Percentiles rank a stretch among this genome's conserved stretches.
Conservation (phyloP, 1,140 invertebrate genomes). For the Muscidifurax raptorellus region DNA sequence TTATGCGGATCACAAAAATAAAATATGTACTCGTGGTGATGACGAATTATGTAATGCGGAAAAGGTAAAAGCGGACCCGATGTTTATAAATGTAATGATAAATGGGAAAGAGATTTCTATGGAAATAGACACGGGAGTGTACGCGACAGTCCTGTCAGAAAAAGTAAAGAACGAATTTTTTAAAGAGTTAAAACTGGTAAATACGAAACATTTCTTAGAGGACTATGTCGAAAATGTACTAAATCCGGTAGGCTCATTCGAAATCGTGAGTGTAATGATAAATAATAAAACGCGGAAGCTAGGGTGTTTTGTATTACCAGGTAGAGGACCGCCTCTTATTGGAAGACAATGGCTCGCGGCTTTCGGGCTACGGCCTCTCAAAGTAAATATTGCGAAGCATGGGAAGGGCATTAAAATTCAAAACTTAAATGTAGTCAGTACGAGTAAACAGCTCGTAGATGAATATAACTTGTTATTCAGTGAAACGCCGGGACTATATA, state of each 20-base stretch:
- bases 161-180: constrained; percentile 16
- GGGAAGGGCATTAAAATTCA: background rate
- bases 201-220: background rate
- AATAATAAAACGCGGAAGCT: background rate
- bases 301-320: constrained; percentile 36
- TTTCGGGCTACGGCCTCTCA: constrained; percentile 30
- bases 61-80: too few species aligned
- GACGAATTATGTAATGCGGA: too few species aligned
- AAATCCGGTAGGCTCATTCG: constrained; percentile 8
- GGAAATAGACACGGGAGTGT: constrained; percentile 42
- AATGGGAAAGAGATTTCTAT: too few species aligned
- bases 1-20: too few species aligned
- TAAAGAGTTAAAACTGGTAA: background rate
- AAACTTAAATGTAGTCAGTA: too few species aligned
- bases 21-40: too few species aligned
- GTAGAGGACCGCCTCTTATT: constrained; percentile 19
- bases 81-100: too few species aligned
- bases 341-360: constrained; percentile 37
- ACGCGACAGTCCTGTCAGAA: constrained; percentile 16
- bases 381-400: background rate
- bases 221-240: constrained; percentile 15
- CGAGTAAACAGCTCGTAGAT: too few species aligned
- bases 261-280: background rate
- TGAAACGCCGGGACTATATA: too few species aligned
- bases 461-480: too few species aligned